A percentile compares a stretch with the other conserved stretches of the same genome.
phyloP scores from a whole-genome alignment of 35 echinoderm and acorn worm genomes.

The Strongylocentrotus purpuratus region DNA sequence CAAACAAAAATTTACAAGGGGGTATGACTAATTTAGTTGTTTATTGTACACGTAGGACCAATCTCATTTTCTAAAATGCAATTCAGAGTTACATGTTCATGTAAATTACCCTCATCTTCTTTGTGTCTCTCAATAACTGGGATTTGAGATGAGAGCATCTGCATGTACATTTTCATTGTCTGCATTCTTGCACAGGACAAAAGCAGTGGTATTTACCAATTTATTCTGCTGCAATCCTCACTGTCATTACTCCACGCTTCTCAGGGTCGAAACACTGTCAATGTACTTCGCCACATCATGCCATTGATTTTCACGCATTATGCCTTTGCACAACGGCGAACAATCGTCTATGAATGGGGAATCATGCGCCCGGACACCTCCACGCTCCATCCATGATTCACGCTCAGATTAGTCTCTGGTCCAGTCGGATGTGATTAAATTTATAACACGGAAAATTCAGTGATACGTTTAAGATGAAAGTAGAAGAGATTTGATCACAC shows the following conservation, averaged over 20 bases:
- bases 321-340: neutral
- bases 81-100: neutral
- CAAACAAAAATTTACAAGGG: too few species aligned
- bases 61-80: too few species aligned
- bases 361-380: neutral
- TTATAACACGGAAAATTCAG: neutral
- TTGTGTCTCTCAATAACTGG: neutral
- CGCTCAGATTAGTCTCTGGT: neutral
- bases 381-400: neutral
- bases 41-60: too few species aligned
- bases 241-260: neutral
- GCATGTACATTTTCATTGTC: neutral
- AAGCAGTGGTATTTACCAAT: neutral
- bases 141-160: neutral
- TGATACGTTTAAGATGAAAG: neutral
- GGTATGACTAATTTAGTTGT: too few species aligned
- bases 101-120: neutral
- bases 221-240: neutral
- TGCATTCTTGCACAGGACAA: neutral
- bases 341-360: neutral
- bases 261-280: neutral
- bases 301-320: conserved; percentile 17
- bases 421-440: neutral
- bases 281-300: neutral
- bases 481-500: too few species aligned